Base-by-base conservation (phyloP, 2,113 vertebrate genomes). In the Urocynchramus pylzowi region DNA sequence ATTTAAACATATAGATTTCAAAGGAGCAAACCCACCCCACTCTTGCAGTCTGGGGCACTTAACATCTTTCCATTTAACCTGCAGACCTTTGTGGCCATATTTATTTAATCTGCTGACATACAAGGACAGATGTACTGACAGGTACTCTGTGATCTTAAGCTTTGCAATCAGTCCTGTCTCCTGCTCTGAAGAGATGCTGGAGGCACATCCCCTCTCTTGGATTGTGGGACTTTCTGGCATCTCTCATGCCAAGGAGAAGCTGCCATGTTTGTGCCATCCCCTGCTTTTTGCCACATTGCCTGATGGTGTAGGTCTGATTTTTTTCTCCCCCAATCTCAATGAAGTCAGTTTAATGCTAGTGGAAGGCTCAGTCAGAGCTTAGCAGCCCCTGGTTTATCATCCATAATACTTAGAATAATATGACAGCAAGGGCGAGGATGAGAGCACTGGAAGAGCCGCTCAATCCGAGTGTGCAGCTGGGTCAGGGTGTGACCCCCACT, bases 1-100 rank as follows among this genome's bases (percentile, higher is more conserved):
- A 83, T 57, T 63, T 83, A 93, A 87, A 76, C 5, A 10, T 74
- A 56, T 19, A 24, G 26, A 88, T 95, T 90, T 94, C 88, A 85
- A 88, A 96, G 90, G 37, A 45, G 30, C 28, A 92, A 90, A 69
- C 35, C 33, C 22, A 42, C 18, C 3, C 45, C 8, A 9, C 0
- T 0, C 28, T 42, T 9, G 7, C 30, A 73, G 35, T 73, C 70
- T 0, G 0, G 41, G 70, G 16, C 24, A 23, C 17, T 86, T 67
- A 56, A 60, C 20, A 10, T 64, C 75, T 54, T 65, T 86, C n/a
- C 37, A 27, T 88, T 95, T 88, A 84, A 93, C 78, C 53, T 11
- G 4, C 60, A 76, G 78, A 87, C 67, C 31, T 35, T 18, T 28
- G 23, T 59, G 54, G 37, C 50, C 39, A 4, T 27, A 5, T 81